phyloP scores from a whole-genome alignment of 1,140 invertebrate species.

The Megalonaias nervosa region DNA sequence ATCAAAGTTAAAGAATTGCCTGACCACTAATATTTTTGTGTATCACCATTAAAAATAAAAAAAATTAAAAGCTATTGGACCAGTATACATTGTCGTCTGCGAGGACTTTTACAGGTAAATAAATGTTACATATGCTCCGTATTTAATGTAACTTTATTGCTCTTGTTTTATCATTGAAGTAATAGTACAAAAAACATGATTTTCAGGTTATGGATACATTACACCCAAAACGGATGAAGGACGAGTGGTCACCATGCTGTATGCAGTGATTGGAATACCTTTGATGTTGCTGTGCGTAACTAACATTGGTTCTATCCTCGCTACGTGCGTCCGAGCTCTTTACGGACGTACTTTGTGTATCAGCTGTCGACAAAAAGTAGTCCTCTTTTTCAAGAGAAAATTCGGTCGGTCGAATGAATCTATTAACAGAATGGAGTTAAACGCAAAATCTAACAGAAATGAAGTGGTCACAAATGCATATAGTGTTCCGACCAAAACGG shows the following conservation, averaged over 20 bases:
- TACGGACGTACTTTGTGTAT: slow-evolving; percentile 37
- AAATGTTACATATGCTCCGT: too few species aligned
- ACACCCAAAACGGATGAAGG: slow-evolving; percentile 90
- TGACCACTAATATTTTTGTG: too few species aligned
- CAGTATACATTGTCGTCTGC: too few species aligned
- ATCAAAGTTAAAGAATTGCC: too few species aligned
- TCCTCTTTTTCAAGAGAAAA: slow-evolving; percentile 2
- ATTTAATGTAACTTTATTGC: too few species aligned
- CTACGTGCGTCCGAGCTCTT: slow-evolving; percentile 89
- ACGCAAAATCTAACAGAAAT: neutral
- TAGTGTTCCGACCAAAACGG: neutral
- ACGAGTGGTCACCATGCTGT: slow-evolving; percentile 92
- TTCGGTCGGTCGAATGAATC: too few species aligned
- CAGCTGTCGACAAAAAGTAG: slow-evolving; percentile 26
- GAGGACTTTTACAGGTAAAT: too few species aligned
- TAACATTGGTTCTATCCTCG: slow-evolving; percentile 95
- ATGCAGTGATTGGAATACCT: slow-evolving; percentile 96
- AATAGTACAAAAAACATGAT: neutral
- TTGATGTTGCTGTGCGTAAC: slow-evolving; percentile 90
- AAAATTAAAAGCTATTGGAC: too few species aligned
- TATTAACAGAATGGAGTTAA: neutral
- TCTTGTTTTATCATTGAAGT: neutral
- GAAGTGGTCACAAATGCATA: neutral
- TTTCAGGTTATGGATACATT: slow-evolving; percentile 92
- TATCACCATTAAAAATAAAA: too few species aligned